phyloP scores from a whole-genome alignment of 37 sponge, comb jelly and placozoan species.

The Hormiphora californensis region DNA sequence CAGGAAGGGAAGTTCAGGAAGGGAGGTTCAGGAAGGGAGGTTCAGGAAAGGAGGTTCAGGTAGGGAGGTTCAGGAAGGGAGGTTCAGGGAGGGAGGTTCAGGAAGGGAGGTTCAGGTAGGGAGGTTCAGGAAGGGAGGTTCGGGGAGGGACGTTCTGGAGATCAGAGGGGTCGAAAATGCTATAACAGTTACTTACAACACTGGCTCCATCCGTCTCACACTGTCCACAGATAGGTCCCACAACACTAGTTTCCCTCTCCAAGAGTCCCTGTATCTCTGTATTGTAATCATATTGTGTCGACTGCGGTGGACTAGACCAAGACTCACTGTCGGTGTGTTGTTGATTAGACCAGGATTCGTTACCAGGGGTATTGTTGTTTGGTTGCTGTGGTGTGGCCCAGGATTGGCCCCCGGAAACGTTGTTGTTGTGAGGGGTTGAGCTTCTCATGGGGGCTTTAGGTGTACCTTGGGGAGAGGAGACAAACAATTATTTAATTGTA shows the following conservation, averaged over 20 bases:
- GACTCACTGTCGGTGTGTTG: background rate
- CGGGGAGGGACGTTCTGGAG: too few species aligned
- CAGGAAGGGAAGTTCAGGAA: too few species aligned
- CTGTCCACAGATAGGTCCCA: slow-evolving; percentile 45
- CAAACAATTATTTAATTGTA: too few species aligned
- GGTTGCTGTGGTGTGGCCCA: slow-evolving; percentile 45
- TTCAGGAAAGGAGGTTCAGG: too few species aligned
- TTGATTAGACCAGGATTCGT: background rate
- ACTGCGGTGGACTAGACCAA: background rate
- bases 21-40: too few species aligned
- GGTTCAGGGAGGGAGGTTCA: too few species aligned
- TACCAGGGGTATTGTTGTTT: too few species aligned
- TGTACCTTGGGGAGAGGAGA: too few species aligned
- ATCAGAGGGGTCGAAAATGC: too few species aligned
- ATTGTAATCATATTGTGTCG: background rate
- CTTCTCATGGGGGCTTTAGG: slow-evolving; percentile 14
- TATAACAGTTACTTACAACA: background rate
- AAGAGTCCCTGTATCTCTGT: background rate
- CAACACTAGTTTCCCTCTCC: slow-evolving; percentile 18
- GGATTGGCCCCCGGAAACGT: background rate
- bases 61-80: too few species aligned
- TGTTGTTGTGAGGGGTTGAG: slow-evolving; percentile 33
- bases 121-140: too few species aligned
- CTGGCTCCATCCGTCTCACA: slow-evolving; percentile 19
- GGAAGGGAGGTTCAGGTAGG: too few species aligned